Evolutionary conservation across 2,113 vertebrate species (phyloP).

Genomic region (Pseudopodoces humilis): DNA sequence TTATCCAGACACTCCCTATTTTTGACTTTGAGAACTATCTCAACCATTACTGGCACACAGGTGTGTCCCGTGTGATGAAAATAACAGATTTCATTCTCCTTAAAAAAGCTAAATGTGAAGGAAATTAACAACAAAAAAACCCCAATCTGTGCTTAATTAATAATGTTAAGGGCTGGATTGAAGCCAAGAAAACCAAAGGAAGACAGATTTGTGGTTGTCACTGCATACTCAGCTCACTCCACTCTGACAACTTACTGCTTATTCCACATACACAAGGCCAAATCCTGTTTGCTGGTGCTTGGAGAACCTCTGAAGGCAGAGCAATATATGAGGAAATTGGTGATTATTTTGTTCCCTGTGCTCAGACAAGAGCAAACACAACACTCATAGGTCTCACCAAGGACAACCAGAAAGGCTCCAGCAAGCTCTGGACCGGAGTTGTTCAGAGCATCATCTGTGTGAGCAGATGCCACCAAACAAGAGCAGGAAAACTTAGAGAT

Average conservation of each 20-base stretch:
- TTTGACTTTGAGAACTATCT: background rate
- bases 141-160: constrained; percentile 64
- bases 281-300: constrained; percentile 2
- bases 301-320: background rate
- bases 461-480: background rate
- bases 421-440: background rate
- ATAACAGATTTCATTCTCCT: constrained; percentile 32
- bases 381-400: background rate
- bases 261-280: background rate
- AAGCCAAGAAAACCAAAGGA: constrained; percentile 48
- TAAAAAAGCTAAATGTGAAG: constrained; percentile 52
- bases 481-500: constrained; percentile 40
- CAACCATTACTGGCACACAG: background rate
- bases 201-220: constrained; percentile 62
- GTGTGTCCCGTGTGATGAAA: background rate
- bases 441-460: background rate
- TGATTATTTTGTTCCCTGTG: background rate
- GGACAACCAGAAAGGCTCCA: too few relatives aligned
- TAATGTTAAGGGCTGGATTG: constrained; percentile 34
- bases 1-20: background rate
- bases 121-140: background rate
- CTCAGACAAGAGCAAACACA: background rate
- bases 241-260: constrained; percentile 47
- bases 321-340: background rate
- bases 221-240: constrained; percentile 28